These are phyloP conservation scores for Tetheella fluctuosa DNA, from an alignment of 2,888 invertebrate species.

Conservation along the genomic window DNA sequence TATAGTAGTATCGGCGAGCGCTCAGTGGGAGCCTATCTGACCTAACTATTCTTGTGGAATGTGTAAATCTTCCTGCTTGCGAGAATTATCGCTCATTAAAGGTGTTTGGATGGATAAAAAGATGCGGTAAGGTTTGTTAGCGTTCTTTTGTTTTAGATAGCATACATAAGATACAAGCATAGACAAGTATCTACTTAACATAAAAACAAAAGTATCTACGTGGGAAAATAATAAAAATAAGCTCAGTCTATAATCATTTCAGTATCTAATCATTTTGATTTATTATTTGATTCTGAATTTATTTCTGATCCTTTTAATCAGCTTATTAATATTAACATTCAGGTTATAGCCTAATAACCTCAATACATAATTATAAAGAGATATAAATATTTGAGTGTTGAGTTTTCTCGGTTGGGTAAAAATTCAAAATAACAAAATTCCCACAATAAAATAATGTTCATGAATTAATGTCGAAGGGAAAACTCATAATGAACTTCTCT, in stretches of 20 bases:
- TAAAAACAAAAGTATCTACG: too few species aligned
- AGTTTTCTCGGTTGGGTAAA: too few species aligned
- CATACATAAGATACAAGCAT: too few species aligned
- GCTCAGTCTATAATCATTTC: too few species aligned
- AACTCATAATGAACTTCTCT: background rate
- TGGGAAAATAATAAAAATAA: too few species aligned
- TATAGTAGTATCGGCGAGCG: constrained; percentile 57
- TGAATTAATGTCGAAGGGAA: background rate
- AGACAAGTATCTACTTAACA: background rate
- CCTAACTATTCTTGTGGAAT: constrained; percentile 56
- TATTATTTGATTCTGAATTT: too few species aligned
- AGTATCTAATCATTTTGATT: too few species aligned
- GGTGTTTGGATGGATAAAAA: constrained; percentile 52
- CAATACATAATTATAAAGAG: too few species aligned
- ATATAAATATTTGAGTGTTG: too few species aligned
- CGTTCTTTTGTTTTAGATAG: background rate
- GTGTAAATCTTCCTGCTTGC: constrained; percentile 60
- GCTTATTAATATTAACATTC: too few species aligned
- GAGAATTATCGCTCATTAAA: constrained; percentile 68
- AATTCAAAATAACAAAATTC: background rate
- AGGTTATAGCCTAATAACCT: too few species aligned
- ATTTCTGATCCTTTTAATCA: too few species aligned
- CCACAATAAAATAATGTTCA: background rate
- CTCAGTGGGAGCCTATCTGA: constrained; percentile 48
- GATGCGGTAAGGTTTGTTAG: constrained; percentile 20